These are phyloP conservation scores for Spisula subtruncata DNA, from an alignment of 2,888 invertebrate genomes.

Conservation along the genomic window DNA sequence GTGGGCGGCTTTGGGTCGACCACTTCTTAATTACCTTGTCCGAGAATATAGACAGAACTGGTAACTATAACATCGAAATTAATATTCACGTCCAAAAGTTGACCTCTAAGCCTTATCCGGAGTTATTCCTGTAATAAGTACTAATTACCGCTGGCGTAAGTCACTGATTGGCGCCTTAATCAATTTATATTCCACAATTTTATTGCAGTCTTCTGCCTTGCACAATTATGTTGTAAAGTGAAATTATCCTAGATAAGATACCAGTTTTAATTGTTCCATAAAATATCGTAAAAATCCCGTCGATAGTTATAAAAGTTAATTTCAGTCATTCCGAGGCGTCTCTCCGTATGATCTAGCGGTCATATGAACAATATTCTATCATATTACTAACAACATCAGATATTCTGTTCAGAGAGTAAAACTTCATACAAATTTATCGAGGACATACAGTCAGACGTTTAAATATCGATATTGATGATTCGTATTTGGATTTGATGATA, in stretches of 20 bases:
- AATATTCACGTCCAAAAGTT: neutral
- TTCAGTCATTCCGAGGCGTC: neutral
- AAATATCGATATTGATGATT: neutral
- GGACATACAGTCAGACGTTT: neutral
- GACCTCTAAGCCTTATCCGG: neutral
- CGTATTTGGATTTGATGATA: too few species aligned
- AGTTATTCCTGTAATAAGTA: neutral
- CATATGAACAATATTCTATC: neutral
- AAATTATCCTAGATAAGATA: neutral
- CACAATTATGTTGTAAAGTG: neutral
- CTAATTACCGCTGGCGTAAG: neutral
- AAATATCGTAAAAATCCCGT: neutral
- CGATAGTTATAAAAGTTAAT: constrained; percentile 11
- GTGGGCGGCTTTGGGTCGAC: neutral
- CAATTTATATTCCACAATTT: neutral
- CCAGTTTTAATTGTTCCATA: constrained; percentile 15
- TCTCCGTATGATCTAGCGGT: neutral
- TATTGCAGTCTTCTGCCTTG: neutral
- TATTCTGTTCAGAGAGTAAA: neutral
- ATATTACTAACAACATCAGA: neutral
- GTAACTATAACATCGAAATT: neutral
- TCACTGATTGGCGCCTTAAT: neutral
- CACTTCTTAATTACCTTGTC: neutral
- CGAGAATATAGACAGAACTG: neutral
- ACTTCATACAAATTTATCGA: neutral